Percentiles rank a stretch among this genome's conserved stretches.
These are phyloP conservation scores for Acomys russatus DNA, from an alignment of 2,797 vertebrate species.

Conservation along the genomic window DNA sequence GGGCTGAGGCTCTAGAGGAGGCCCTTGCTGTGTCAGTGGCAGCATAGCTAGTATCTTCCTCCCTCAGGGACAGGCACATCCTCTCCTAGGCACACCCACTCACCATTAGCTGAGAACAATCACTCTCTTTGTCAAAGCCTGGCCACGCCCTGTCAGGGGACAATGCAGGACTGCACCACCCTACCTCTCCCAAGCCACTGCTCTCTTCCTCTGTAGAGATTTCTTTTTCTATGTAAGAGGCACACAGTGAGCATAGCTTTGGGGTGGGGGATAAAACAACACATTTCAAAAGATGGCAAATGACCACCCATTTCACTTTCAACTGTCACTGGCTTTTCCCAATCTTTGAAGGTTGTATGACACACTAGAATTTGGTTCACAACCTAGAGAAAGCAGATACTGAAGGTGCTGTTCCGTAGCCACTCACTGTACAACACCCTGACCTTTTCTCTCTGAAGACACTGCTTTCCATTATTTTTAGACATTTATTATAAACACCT, in stretches of 20 bases:
- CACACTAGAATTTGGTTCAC: conserved; percentile 10
- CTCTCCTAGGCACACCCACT: conserved; percentile 75
- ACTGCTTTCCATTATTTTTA: background rate
- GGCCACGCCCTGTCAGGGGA: background rate
- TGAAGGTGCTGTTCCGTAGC: background rate
- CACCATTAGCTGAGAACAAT: background rate
- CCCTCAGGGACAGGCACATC: conserved; percentile 68
- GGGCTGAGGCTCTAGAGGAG: background rate
- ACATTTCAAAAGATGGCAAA: conserved; percentile 11
- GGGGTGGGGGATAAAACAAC: background rate
- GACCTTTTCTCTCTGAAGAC: background rate
- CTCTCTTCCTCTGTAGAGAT: conserved; percentile 4
- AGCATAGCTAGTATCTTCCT: background rate
- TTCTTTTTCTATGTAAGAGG: conserved; percentile 10
- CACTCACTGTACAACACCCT: background rate
- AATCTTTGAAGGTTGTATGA: background rate
- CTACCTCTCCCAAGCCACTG: background rate
- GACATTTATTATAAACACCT: background rate
- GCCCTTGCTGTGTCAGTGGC: conserved; percentile 74
- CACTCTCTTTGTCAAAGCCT: conserved; percentile 64
- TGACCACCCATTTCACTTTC: background rate
- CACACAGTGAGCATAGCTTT: background rate
- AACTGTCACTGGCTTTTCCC: background rate
- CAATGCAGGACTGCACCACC: background rate
- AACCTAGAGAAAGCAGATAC: conserved; percentile 6